These are phyloP conservation scores for Gavialis gangeticus DNA, from an alignment of 2,113 vertebrate species.

Conservation along the genomic window DNA sequence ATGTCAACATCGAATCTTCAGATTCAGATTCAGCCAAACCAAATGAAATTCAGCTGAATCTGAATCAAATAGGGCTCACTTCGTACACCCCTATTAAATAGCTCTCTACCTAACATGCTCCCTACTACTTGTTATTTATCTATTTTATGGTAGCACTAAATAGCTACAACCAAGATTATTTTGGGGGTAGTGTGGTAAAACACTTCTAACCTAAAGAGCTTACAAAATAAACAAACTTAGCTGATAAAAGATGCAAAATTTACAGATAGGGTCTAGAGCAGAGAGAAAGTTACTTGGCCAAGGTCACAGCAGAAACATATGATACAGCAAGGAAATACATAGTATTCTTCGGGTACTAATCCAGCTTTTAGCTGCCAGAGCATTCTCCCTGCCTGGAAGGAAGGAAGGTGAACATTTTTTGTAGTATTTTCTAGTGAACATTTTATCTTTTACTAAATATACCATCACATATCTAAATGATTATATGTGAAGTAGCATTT, in stretches of 20 bases:
- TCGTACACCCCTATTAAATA: too few relatives aligned
- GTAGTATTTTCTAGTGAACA: neutral
- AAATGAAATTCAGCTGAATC: too few relatives aligned
- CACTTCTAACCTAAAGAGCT: neutral
- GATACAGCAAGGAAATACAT: fast-evolving
- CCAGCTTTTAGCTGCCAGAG: neutral
- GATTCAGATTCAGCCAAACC: too few relatives aligned
- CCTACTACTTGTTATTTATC: fast-evolving
- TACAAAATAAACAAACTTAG: neutral
- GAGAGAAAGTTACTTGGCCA: neutral
- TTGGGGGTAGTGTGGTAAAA: too few relatives aligned
- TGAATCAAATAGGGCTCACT: too few relatives aligned
- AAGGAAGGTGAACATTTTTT: neutral
- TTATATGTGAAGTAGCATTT: fast-evolving
- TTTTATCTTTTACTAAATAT: neutral
- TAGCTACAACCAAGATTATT: neutral
- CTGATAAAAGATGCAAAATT: neutral
- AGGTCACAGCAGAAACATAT: neutral
- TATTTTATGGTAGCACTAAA: neutral
- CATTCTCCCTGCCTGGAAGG: neutral
- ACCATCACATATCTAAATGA: neutral
- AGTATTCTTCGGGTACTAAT: neutral
- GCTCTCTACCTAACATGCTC: neutral
- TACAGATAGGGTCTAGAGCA: neutral
- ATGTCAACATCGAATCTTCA: too few relatives aligned